phyloP scores from a whole-genome alignment of 2,113 vertebrate species.

The Himantopus leucocephalus region DNA sequence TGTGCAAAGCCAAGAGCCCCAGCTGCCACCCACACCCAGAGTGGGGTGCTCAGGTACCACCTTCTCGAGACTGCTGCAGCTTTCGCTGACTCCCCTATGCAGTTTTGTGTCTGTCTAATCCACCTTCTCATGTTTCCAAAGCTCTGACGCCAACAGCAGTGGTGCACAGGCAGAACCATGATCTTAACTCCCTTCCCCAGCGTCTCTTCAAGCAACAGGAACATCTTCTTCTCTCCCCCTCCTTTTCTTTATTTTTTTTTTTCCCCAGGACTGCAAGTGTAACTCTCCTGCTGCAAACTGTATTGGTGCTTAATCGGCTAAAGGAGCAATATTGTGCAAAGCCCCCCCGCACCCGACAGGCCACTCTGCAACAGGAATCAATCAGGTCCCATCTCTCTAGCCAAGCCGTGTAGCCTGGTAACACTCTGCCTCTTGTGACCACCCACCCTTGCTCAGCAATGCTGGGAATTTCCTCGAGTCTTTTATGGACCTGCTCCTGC shows the following conservation, averaged over 20 bases:
- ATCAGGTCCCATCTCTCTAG: neutral
- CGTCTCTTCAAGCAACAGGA: neutral
- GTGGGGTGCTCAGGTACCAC: neutral
- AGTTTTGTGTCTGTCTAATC: neutral
- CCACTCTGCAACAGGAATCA: neutral
- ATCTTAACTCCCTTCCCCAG: fast-evolving
- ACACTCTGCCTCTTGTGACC: neutral
- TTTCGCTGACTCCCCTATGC: neutral
- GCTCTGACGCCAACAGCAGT: neutral
- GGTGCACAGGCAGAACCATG: fast-evolving
- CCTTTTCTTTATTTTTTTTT: neutral
- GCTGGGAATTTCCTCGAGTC: neutral
- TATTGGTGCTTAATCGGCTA: neutral
- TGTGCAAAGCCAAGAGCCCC: neutral
- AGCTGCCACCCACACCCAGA: neutral
- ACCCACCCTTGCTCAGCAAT: neutral
- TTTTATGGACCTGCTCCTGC: neutral
- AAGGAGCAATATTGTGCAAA: neutral
- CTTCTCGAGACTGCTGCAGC: fast-evolving
- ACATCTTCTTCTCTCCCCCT: neutral
- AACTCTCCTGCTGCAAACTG: neutral
- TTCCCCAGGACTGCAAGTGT: neutral
- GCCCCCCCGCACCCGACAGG: neutral
- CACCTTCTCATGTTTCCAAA: neutral
- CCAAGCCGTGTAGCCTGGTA: neutral